These are phyloP conservation scores for Apostichopus parvimensis DNA, from an alignment of 35 echinoderm and acorn worm genomes.

Conservation along the genomic window DNA sequence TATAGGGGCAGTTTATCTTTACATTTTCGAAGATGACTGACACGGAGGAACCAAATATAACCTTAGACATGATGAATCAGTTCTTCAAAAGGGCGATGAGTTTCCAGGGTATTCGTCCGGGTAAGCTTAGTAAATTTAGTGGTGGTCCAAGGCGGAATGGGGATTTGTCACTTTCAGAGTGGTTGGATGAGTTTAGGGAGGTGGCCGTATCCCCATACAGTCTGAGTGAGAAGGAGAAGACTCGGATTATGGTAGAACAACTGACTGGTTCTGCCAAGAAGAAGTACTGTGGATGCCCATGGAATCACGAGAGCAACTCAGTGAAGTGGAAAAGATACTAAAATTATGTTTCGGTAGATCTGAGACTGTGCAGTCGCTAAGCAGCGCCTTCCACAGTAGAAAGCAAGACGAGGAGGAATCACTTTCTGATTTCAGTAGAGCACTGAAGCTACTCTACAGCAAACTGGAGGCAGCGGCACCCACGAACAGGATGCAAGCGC, in stretches of 20 bases:
- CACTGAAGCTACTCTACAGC: not conserved
- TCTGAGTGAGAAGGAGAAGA: not conserved
- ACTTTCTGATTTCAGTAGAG: not conserved
- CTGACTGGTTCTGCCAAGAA: not conserved
- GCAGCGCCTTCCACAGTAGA: not conserved
- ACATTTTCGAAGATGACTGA: too few species aligned
- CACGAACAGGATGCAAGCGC: not conserved
- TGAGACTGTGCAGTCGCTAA: not conserved
- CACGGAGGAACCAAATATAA: too few species aligned
- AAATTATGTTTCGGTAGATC: not conserved
- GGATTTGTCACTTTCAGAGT: not conserved
- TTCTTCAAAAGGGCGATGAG: conserved; percentile 14
- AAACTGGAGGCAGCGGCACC: not conserved
- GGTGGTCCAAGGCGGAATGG: not conserved
- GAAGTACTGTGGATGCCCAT: not conserved
- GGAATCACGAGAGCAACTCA: not conserved
- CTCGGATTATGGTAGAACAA: not conserved
- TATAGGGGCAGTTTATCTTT: too few species aligned
- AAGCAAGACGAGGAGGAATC: not conserved
- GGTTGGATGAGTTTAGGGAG: not conserved
- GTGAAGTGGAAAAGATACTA: not conserved
- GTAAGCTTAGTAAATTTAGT: not conserved
- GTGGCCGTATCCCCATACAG: not conserved
- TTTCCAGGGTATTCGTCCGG: not conserved
- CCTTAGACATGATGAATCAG: not conserved